Percentiles rank a stretch among this genome's conserved stretches.
Conservation (phyloP, 2,113 vertebrate species). For the Gyps fulvus region DNA sequence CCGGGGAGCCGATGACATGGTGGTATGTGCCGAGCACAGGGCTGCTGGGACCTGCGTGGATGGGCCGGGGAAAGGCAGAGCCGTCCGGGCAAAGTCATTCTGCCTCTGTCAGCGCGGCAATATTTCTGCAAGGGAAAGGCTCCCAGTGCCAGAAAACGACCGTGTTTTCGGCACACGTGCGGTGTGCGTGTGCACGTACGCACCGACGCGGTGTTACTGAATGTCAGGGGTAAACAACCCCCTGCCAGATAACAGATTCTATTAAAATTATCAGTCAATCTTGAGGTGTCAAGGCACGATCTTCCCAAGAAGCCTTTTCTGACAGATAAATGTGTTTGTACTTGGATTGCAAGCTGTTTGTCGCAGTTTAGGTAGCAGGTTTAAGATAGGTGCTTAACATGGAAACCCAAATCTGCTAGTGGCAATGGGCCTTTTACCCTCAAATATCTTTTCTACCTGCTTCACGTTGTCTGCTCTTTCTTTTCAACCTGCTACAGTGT, state of each 20-base stretch:
- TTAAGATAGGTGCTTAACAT: background rate
- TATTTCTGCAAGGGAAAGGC: background rate
- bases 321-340: background rate
- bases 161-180: fast-evolving
- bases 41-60: background rate
- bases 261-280: background rate
- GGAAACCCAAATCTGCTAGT: background rate
- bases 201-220: fast-evolving
- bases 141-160: background rate
- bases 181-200: fast-evolving
- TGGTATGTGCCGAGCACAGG: conserved; percentile 4
- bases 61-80: conserved; percentile 22
- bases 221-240: background rate
- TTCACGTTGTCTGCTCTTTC: background rate
- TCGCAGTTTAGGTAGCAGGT: background rate
- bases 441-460: background rate
- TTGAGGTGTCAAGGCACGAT: background rate
- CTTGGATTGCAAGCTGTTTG: background rate
- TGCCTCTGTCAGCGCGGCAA: background rate
- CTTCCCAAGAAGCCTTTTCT: background rate
- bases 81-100: background rate
- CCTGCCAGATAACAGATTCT: background rate
- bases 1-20: background rate
- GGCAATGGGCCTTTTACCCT: background rate
- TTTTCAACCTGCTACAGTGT: background rate